These are phyloP conservation scores for Microtus obscurus DNA, from an alignment of 2,797 vertebrate species.

Conservation along the genomic window DNA sequence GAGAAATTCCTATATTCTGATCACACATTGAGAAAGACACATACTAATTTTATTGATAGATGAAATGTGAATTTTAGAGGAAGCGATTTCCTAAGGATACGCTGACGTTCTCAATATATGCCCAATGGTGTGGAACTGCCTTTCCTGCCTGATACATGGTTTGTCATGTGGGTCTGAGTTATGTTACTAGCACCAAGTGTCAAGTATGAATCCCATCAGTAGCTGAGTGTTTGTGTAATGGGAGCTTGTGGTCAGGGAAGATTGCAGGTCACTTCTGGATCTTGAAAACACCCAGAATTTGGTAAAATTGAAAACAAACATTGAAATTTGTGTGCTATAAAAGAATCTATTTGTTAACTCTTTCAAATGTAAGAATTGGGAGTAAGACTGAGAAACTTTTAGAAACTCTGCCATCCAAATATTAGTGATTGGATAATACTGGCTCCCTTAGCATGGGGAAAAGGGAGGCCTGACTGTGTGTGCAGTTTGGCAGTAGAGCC, in stretches of 20 bases:
- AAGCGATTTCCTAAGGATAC: background rate
- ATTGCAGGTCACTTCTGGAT: background rate
- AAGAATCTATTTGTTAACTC: too few relatives aligned
- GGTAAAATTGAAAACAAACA: background rate
- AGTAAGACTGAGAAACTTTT: background rate
- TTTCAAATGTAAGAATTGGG: background rate
- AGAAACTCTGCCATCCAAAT: background rate
- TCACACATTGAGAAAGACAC: background rate
- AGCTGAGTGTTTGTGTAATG: background rate
- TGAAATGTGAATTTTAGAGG: background rate
- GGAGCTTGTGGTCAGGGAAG: background rate
- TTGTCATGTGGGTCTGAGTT: background rate
- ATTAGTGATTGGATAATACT: background rate
- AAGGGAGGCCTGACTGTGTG: background rate
- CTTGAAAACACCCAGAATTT: background rate
- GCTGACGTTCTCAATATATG: background rate
- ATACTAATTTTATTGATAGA: background rate
- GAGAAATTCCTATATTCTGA: background rate
- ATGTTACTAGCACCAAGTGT: background rate
- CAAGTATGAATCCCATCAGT: background rate
- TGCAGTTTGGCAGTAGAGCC: background rate
- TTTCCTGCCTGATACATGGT: background rate
- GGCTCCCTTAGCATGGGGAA: background rate
- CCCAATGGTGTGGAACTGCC: background rate
- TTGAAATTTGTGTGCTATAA: background rate